Conservation (phyloP, 2,888 invertebrate genomes). For the Drosophila dives region DNA sequence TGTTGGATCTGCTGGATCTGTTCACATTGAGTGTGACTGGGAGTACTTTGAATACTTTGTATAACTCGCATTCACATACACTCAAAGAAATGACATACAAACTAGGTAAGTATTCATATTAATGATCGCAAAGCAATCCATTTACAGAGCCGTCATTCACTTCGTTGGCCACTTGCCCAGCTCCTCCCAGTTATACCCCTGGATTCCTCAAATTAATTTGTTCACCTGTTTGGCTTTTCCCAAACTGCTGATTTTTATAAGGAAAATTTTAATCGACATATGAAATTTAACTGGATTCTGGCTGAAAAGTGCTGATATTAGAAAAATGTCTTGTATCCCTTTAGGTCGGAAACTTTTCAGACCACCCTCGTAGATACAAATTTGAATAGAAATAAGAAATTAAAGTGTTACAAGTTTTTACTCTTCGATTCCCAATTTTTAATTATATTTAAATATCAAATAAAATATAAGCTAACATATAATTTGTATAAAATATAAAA, state of each 20-base stretch:
- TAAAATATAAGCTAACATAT: no score
- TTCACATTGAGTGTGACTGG: slow-evolving; percentile 18
- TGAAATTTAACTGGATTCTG: neutral
- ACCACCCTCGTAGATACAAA: no score
- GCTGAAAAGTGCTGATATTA: neutral
- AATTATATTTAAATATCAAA: neutral
- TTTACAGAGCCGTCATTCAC: no score
- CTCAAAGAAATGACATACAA: neutral
- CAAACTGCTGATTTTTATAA: neutral
- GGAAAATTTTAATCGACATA: neutral
- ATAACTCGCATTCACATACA: slow-evolving; percentile 17
- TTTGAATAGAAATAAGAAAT: neutral
- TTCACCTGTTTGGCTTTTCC: neutral
- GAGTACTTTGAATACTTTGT: slow-evolving; percentile 38
- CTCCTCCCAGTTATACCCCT: neutral
- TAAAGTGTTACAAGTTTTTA: neutral
- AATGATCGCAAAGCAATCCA: neutral
- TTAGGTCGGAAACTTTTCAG: no score
- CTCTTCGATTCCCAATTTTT: neutral
- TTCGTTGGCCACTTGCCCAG: neutral
- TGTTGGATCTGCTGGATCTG: slow-evolving; percentile 29
- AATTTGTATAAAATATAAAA: neutral
- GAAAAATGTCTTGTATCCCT: no score
- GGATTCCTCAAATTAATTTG: neutral
- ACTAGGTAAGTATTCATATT: neutral